Percentiles rank a stretch among this genome's conserved stretches.
Conservation (phyloP, 2,888 invertebrate genomes). For the Brachycybe producta region DNA sequence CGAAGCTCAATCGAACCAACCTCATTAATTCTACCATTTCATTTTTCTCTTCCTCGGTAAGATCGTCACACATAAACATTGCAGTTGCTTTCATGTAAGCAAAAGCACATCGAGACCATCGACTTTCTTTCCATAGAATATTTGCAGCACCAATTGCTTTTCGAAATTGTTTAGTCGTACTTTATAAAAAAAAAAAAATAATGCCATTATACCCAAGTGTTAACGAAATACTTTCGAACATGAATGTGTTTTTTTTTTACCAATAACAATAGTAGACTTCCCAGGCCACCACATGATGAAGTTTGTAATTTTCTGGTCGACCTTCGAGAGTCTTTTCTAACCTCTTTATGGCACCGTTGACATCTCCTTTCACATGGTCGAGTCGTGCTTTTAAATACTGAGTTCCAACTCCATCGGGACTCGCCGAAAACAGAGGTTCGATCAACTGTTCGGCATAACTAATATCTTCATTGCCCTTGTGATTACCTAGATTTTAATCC, state of each 20-base stretch:
- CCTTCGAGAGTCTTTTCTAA: conserved; percentile 3
- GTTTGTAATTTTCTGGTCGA: neutral
- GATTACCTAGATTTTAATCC: too few relatives aligned
- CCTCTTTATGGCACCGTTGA: conserved; percentile 1
- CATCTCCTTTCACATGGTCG: conserved; percentile 1
- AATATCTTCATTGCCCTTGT: too few relatives aligned
- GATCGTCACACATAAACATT: conserved; percentile 53
- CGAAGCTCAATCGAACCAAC: too few relatives aligned
- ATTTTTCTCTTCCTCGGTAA: conserved; percentile 40
- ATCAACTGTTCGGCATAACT: too few relatives aligned
- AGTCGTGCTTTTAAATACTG: neutral
- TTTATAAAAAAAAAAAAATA: too few relatives aligned
- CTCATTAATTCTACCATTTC: conserved; percentile 53
- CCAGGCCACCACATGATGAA: conserved; percentile 4
- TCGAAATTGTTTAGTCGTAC: neutral
- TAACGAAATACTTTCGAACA: too few relatives aligned
- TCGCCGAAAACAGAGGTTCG: too few relatives aligned
- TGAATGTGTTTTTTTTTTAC: too few relatives aligned
- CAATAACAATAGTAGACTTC: conserved; percentile 8
- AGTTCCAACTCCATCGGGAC: conserved; percentile 51
- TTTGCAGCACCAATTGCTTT: neutral
- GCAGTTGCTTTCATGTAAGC: conserved; percentile 77
- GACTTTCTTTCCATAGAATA: conserved; percentile 8
- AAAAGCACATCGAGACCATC: conserved; percentile 84
- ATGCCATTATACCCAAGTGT: too few relatives aligned